Conservation (phyloP, 2,888 invertebrate species). For the Ectropis crepuscularia region DNA sequence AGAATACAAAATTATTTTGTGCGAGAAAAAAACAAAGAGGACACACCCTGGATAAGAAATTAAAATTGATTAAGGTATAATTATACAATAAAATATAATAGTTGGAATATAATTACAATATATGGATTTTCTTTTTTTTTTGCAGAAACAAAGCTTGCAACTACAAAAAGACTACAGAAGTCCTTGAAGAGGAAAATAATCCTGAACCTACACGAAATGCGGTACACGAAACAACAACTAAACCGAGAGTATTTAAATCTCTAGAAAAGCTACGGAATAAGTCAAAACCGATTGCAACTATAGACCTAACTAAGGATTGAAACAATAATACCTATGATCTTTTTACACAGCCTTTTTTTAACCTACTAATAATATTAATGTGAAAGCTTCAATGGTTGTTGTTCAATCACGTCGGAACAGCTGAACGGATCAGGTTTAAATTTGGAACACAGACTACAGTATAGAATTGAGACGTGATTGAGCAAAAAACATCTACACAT, state of each 20-base stretch:
- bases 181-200: background rate
- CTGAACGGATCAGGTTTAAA: no score
- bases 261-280: constrained; percentile 39
- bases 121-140: background rate
- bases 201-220: background rate
- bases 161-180: background rate
- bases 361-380: no score
- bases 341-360: background rate
- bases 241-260: constrained; percentile 42
- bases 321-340: background rate
- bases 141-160: constrained; percentile 5
- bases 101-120: background rate
- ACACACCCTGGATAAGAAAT: no score
- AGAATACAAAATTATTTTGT: no score
- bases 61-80: no score
- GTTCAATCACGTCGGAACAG: no score
- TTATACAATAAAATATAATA: background rate
- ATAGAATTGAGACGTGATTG: no score
- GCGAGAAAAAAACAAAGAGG: no score
- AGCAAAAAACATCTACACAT: no score
- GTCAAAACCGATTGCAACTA: constrained; percentile 21
- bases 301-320: constrained; percentile 43
- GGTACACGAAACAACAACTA: background rate
- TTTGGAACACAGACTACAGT: no score
- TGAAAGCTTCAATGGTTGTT: no score